A percentile compares a stretch with the other conserved stretches of the same genome.
Evolutionary conservation across 2,797 vertebrate genomes (phyloP).

Genomic region (Dermochelys coriacea): DNA sequence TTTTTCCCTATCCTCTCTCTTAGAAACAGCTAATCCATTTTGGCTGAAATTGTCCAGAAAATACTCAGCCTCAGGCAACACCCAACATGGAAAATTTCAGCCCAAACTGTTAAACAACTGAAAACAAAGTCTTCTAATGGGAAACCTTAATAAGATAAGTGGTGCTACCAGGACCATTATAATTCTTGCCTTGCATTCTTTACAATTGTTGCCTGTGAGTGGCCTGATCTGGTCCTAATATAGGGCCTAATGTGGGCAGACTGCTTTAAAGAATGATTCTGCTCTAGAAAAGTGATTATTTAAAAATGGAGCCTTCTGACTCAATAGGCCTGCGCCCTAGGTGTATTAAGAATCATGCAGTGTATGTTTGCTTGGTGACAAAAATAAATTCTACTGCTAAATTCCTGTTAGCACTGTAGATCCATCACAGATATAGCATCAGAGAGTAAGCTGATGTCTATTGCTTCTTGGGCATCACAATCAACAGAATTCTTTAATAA

Average conservation of each 20-base stretch:
- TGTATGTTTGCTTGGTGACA: background rate
- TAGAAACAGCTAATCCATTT: background rate
- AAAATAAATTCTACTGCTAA: background rate
- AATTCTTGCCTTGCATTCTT: background rate
- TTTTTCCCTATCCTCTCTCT: background rate
- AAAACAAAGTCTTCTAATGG: background rate
- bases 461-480: background rate
- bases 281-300: background rate
- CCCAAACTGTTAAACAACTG: background rate
- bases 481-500: background rate
- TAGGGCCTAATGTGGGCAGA: background rate
- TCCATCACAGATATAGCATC: background rate
- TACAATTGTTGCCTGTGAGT: background rate
- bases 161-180: background rate
- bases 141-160: background rate
- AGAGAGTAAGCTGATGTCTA: background rate
- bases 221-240: background rate
- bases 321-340: background rate
- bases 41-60: background rate
- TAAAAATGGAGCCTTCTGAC: background rate
- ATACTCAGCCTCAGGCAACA: background rate
- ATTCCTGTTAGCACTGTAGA: background rate
- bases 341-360: background rate
- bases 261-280: background rate
- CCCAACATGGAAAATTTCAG: background rate